Base-by-base conservation (phyloP, 2,797 vertebrate species). In the Sus cebifrons region DNA sequence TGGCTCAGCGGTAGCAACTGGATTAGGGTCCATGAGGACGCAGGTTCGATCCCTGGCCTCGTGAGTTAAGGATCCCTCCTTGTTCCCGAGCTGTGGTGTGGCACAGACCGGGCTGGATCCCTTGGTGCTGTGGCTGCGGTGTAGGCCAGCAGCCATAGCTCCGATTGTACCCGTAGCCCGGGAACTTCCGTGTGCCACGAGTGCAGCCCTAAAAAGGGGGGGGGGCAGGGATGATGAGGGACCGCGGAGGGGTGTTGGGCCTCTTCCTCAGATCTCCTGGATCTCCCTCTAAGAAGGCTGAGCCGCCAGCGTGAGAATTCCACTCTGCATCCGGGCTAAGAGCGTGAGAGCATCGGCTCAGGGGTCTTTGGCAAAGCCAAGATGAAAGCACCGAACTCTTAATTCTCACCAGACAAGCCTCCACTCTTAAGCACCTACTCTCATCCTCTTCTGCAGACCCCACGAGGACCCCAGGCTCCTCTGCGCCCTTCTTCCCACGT, bases 321-420 rank as follows among this genome's bases (percentile, higher is more conserved):
- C 15, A 73, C 67, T 25, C 18, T 2, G 27, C 68, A 67, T 10
- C 44, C 2, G 20, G 52, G 44, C 54, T 13, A n/a, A 2, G 5
- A 3, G 52, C 15, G 8, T 27, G 8, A 3, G 18, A 1, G 5
- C 18, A 15, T n/a, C 1, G 18, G 7, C 11, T 3, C 58, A 0
- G 44, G 44, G 36, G 40, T 62, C n/a, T 77, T 60, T 6, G 62
- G 49, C 14, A 3, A 68, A 25, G 12, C 52, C 49, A 3, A 40
- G 49, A 25, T 5, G 13, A 52, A 81, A 81, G 11, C 29, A 25
- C 12, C 1, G 23, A 62, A 9, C 52, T 52, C 75, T 6, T 4
- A 1, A 1, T 18, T 18, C 49, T 25, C 81, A 32, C 16, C 71
- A 32, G 58, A 52, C 29, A 3, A 2, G 21, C 60, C 4, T 36